These are phyloP conservation scores for Druon quercuslanigerum DNA, from an alignment of 1,140 invertebrate genomes.

Conservation along the genomic window DNA sequence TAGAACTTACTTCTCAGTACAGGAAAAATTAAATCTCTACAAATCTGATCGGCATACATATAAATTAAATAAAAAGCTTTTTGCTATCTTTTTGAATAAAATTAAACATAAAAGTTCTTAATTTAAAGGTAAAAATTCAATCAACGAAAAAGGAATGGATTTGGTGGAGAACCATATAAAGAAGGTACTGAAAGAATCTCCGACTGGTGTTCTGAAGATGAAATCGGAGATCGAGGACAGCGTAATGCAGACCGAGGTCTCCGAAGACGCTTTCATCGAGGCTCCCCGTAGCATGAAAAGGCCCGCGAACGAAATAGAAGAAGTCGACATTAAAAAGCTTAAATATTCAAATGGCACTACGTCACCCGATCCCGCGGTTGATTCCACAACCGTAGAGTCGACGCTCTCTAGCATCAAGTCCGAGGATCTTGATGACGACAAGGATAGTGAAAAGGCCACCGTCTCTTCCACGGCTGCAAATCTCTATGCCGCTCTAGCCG, in stretches of 20 bases:
- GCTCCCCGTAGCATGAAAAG: conserved; percentile 72
- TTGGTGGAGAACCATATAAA: conserved; percentile 80
- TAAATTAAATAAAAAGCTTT: no score
- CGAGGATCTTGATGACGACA: conserved; percentile 74
- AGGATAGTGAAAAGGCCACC: conserved; percentile 72
- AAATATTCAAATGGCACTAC: conserved; percentile 76
- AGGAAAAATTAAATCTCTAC: no score
- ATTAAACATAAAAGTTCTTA: neutral
- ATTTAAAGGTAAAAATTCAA: conserved; percentile 70
- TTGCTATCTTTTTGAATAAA: neutral
- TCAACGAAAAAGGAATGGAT: conserved; percentile 80
- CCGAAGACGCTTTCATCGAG: conserved; percentile 68
- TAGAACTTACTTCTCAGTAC: no score
- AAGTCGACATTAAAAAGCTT: conserved; percentile 73
- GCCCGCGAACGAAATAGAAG: conserved; percentile 65
- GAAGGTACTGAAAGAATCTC: conserved; percentile 74
- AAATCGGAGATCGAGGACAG: conserved; percentile 55
- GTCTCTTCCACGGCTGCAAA: conserved; percentile 84
- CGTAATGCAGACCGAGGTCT: conserved; percentile 61
- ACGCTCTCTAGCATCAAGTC: conserved; percentile 70
- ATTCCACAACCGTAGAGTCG: conserved; percentile 72
- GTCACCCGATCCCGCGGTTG: conserved; percentile 66
- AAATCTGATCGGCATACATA: no score
- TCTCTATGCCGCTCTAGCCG: conserved; percentile 82
- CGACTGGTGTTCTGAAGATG: conserved; percentile 57